Evolutionary conservation across 2,888 invertebrate genomes (phyloP), one percentile per base, ranked within the genome.

Genomic region (Caenorhabditis plicata): DNA sequence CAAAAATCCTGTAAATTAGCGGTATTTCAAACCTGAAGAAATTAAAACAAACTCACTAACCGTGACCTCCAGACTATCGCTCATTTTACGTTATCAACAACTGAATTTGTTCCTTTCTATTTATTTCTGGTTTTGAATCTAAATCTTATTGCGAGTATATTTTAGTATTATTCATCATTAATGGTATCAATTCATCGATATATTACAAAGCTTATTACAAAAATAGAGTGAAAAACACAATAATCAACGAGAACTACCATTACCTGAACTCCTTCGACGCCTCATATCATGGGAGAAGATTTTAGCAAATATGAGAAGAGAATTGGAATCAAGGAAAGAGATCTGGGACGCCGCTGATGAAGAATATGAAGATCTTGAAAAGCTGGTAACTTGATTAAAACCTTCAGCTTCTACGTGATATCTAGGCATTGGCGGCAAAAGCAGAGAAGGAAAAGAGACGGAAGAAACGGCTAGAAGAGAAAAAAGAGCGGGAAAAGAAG

Each of bases 341-440:
- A 23, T 58, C 2, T 52, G 52, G 52, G 48, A 44, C 4, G 58
- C 52, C 11, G 58, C 58, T 5, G 3, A 25, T 1, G 48, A 48
- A 11, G 58, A 58, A 17, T 31, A 52, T 5, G 48, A 44, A 5
- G 36, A 9, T 11, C 31, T 58, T 23, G 52, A 52, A 15, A 31
- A 22, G 15, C 35, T 58, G 48, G 52, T 45, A 19, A 3, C 25
- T n/a, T 3, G 13, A 13, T 4, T 8, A n/a, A 29, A 7, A 15
- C 4, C 3, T 7, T 40, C 27, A 3, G 27, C 9, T n/a, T n/a
- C n/a, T n/a, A n/a, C n/a, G n/a, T n/a, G n/a, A n/a, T n/a, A n/a
- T n/a, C n/a, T n/a, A n/a, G n/a, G 42, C 27, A 27, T 3, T 27
- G 2, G 25, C 29, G 17, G 32, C 25, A 48, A 23, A 42, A 33